Base-by-base conservation (phyloP, 2,888 invertebrate species). In the Bugulina stolonifera region DNA sequence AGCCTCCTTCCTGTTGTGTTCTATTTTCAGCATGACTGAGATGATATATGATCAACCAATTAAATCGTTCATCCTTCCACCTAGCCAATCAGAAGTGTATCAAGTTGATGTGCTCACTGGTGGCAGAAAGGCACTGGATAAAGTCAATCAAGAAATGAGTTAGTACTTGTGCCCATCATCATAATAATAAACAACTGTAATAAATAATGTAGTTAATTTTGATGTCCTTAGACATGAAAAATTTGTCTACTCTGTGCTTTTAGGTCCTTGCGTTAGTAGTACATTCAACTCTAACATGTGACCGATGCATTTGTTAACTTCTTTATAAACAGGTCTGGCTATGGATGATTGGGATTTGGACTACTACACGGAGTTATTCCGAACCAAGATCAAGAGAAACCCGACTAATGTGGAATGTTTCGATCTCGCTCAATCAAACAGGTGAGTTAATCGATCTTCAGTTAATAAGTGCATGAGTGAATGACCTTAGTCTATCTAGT, bases 361-460 rank as follows among this genome's bases (percentile, higher is more conserved):
- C 73, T 94, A 91, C 82, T 97, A 97, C 82, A 91, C 91, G 74
- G 88, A 93, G 80, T 85, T 97, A 73, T 97, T 97, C 86, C 87
- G 88, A 74, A 89, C 91, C 75, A 89, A 91, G 77, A 85, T 95
- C 29, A 90, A 91, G 79, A 88, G 96, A 72, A 93, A 98, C 86
- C 98, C 98, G 27, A 97, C 97, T 0, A 95, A 93, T 81, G 96
- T 98, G 0, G 98, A 99, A 83, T 90, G 96, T 79, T 97, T 98
- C 86, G 98, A 98, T 87, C 89, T 98, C 77, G 98, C 98, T 1
- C 98, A 99, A 85, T 94, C 94, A 35, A 97, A 97, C 83, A 95
- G 85, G 84, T 85, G 77, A 54, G 73, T 35, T 54, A 18, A 22
- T 27, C 29, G 14, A 10, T 25, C 23, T 10, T 10, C 64, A n/a